phyloP scores from a whole-genome alignment of 2,888 invertebrate genomes.

The Seira musarum region DNA sequence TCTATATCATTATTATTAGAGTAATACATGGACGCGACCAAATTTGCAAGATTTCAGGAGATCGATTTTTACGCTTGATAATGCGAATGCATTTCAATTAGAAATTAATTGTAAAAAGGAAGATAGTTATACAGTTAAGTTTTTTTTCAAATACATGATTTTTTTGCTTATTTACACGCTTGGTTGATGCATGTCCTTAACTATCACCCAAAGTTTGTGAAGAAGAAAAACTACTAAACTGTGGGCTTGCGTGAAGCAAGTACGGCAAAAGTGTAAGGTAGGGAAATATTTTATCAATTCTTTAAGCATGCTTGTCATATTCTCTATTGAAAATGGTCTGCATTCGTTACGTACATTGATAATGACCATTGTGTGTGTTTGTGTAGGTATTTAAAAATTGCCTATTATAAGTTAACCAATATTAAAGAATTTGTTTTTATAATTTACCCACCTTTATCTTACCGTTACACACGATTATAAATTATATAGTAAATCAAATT shows the following conservation, averaged over 20 bases:
- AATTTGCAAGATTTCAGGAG: background rate
- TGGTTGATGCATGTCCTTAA: too few species aligned
- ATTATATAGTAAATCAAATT: background rate
- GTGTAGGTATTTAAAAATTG: background rate
- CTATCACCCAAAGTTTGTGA: background rate
- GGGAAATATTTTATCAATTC: background rate
- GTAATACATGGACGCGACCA: slow-evolving; percentile 1
- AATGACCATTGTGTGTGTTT: background rate
- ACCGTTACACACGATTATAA: background rate
- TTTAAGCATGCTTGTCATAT: slow-evolving; percentile 1
- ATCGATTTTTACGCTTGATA: too few species aligned
- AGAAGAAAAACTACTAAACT: slow-evolving; percentile 1
- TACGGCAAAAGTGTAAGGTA: background rate
- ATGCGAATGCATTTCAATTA: too few species aligned
- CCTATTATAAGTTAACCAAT: background rate
- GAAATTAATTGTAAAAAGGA: too few species aligned
- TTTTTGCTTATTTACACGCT: too few species aligned
- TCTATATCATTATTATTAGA: background rate
- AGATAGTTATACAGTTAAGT: too few species aligned
- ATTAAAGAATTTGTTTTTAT: background rate
- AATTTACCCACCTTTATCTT: background rate
- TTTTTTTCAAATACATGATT: too few species aligned
- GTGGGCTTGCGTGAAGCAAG: background rate
- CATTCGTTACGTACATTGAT: background rate
- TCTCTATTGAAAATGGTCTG: background rate